Evolutionary conservation across 2,113 vertebrate species (phyloP).

Genomic region (Montifringilla adamsi): DNA sequence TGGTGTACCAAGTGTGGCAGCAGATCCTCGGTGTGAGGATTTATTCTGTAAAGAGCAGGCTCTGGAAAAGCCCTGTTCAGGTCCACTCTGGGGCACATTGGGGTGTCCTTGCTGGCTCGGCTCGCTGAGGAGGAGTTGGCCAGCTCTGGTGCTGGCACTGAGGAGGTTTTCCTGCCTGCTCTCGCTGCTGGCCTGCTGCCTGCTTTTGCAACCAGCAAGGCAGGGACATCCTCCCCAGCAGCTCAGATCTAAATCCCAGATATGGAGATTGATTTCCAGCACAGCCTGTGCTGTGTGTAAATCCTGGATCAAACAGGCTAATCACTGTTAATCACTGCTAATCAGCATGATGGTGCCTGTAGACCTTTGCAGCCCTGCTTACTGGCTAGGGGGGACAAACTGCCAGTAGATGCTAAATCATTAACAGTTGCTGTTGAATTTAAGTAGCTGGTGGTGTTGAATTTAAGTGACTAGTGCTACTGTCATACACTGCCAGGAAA

Average conservation of each 20-base stretch:
- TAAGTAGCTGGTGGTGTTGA: conserved; percentile 23
- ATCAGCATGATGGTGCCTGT: conserved; percentile 6
- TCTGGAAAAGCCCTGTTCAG: background rate
- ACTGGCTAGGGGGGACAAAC: background rate
- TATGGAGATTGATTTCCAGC: conserved; percentile 15
- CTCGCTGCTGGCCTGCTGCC: background rate
- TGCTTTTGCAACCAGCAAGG: background rate
- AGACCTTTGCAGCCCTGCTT: background rate
- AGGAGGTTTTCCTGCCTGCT: background rate
- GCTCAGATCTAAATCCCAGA: conserved; percentile 11
- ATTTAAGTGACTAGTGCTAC: conserved; percentile 12
- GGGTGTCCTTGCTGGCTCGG: accelerated
- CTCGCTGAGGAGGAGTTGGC: background rate
- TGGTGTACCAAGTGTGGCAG: accelerated
- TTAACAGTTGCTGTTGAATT: conserved; percentile 23
- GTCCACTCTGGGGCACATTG: accelerated
- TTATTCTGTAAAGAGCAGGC: background rate
- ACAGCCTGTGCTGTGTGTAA: background rate
- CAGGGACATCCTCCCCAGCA: background rate
- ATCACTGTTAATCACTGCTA: conserved; percentile 55
- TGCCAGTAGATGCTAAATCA: background rate
- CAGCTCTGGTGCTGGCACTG: background rate
- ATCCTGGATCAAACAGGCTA: conserved; percentile 49
- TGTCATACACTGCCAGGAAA: background rate
- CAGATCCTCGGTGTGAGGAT: background rate